These are phyloP conservation scores for Catamblyrhynchus diadema DNA, from an alignment of 2,797 vertebrate genomes.

Conservation along the genomic window DNA sequence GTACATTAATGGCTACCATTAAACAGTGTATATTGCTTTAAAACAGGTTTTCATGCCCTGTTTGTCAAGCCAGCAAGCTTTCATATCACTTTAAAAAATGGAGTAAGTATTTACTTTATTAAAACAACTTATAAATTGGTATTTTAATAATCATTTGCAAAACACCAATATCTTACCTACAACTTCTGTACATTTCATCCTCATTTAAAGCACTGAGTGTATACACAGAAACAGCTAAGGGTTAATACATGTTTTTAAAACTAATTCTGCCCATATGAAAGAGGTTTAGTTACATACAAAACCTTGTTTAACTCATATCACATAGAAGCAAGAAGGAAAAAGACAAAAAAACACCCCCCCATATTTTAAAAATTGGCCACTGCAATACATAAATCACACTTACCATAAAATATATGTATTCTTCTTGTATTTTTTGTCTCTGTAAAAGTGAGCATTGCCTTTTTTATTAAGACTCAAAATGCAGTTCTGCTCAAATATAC, in stretches of 20 bases:
- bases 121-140: not conserved
- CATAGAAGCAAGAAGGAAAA: not conserved
- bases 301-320: not conserved
- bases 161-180: not conserved
- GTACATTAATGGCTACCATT: not conserved
- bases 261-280: not conserved
- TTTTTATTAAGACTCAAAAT: not conserved
- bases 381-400: not conserved
- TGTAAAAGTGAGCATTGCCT: not conserved
- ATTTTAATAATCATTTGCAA: not conserved
- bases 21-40: not conserved
- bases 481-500: not conserved
- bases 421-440: not conserved
- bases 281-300: not conserved
- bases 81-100: not conserved
- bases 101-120: not conserved
- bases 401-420: not conserved
- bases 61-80: not conserved
- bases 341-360: not conserved
- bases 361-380: not conserved
- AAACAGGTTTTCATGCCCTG: not conserved
- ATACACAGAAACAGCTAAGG: not conserved
- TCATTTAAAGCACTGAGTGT: not conserved
- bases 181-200: not conserved
- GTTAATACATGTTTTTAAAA: not conserved